phyloP scores from a whole-genome alignment of 35 echinoderm and acorn worm genomes.

The Lytechinus pictus region DNA sequence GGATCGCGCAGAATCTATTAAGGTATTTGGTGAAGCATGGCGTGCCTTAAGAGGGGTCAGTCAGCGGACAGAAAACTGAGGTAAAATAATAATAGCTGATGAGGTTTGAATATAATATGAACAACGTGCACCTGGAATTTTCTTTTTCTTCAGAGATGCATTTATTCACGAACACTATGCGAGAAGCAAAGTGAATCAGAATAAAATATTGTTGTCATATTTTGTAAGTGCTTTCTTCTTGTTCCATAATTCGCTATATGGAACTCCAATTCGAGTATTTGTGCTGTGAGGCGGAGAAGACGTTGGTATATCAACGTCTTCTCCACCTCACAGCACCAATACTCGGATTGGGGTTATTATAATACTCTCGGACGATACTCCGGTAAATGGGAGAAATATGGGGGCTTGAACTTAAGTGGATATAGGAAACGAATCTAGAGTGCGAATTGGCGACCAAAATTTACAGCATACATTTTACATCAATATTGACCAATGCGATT shows the following conservation, averaged over 20 bases:
- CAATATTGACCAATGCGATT: slow-evolving; percentile 2
- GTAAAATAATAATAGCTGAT: neutral
- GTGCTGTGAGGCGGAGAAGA: too few relatives aligned
- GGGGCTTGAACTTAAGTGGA: neutral
- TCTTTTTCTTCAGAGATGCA: too few relatives aligned
- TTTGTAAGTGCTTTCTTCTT: too few relatives aligned
- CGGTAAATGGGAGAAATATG: neutral
- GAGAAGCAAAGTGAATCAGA: too few relatives aligned
- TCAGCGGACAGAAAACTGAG: neutral
- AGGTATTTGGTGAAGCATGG: neutral
- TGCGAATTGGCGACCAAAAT: neutral
- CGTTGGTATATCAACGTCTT: too few relatives aligned
- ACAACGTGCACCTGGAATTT: too few relatives aligned
- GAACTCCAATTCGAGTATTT: too few relatives aligned
- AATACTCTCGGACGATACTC: neutral
- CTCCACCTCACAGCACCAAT: too few relatives aligned
- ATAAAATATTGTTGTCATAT: too few relatives aligned
- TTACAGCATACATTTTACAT: neutral
- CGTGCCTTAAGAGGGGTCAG: neutral
- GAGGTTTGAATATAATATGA: neutral
- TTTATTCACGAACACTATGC: too few relatives aligned
- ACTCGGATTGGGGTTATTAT: too few relatives aligned
- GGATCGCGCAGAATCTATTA: neutral
- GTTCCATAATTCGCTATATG: too few relatives aligned
- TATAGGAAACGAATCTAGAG: neutral